A percentile compares a stretch with the other conserved stretches of the same genome.
Evolutionary conservation across 2,797 vertebrate species (phyloP).

Genomic region (Capromys pilorides): DNA sequence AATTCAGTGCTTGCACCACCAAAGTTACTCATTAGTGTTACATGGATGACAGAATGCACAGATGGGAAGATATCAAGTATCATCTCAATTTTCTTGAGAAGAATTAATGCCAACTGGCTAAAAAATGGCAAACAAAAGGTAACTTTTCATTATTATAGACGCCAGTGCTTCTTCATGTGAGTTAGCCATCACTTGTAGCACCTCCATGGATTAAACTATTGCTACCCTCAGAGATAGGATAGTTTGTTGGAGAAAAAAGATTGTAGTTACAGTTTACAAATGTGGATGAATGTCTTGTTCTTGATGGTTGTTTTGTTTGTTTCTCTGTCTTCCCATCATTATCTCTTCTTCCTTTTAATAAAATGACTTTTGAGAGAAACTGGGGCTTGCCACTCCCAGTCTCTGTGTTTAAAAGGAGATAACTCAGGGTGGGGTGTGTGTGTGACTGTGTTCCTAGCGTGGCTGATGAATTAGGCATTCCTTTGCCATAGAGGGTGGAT

Average conservation of each 20-base stretch:
- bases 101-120: not conserved
- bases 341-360: constrained; percentile 5
- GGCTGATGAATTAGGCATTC: constrained; percentile 49
- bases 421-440: not conserved
- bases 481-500: constrained; percentile 25
- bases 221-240: not conserved
- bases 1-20: not conserved
- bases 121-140: not conserved
- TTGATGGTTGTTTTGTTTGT: not conserved
- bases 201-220: not conserved
- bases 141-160: not conserved
- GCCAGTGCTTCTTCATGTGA: not conserved
- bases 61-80: not conserved
- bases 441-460: not conserved
- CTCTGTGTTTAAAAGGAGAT: constrained; percentile 21
- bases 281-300: not conserved
- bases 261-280: not conserved
- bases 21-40: not conserved
- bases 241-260: not conserved
- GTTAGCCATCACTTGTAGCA: not conserved
- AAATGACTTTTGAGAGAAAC: not conserved
- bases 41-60: not conserved
- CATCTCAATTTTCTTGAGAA: not conserved
- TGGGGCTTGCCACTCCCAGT: not conserved
- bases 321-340: not conserved